phyloP scores from a whole-genome alignment of 2,797 vertebrate species.

The Austrolebias charrua region DNA sequence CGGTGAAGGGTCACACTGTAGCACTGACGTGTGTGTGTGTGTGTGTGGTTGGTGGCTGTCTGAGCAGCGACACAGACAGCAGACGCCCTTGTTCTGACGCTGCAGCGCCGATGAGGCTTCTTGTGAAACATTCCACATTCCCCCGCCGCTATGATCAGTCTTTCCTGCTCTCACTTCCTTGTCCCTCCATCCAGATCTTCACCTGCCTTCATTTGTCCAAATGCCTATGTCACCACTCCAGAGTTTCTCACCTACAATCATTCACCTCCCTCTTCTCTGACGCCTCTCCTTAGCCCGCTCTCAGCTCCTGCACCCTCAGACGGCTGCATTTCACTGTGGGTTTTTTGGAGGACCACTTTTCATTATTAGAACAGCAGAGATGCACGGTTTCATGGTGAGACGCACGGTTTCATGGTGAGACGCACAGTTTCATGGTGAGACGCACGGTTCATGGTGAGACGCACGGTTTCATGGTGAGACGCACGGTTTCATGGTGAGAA shows the following conservation, averaged over 20 bases:
- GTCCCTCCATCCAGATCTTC: constrained; percentile 45
- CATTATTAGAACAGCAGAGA: constrained; percentile 71
- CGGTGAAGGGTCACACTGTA: constrained; percentile 67
- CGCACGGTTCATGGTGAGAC: constrained; percentile 23
- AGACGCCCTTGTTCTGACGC: constrained; percentile 83
- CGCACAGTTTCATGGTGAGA: background rate
- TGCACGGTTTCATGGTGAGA: constrained; percentile 26
- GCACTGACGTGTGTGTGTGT: constrained; percentile 25
- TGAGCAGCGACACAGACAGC: constrained; percentile 43
- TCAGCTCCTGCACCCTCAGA: constrained; percentile 54
- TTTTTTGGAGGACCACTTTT: constrained; percentile 83
- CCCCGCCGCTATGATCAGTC: constrained; percentile 66
- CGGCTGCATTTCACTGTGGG: constrained; percentile 78
- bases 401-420: no score
- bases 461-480: background rate
- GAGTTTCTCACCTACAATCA: constrained; percentile 59
- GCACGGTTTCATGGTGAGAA: no score
- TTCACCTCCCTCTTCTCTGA: constrained; percentile 25
- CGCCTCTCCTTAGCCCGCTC: constrained; percentile 15
- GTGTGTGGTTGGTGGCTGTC: constrained; percentile 42
- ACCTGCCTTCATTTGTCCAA: constrained; percentile 31
- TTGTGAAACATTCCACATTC: constrained; percentile 85
- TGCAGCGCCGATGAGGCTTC: constrained; percentile 69
- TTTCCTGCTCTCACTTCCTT: constrained; percentile 83
- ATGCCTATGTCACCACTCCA: constrained; percentile 44